Conservation (phyloP, 1,140 invertebrate genomes). For the Alviniconcha marisindica region DNA sequence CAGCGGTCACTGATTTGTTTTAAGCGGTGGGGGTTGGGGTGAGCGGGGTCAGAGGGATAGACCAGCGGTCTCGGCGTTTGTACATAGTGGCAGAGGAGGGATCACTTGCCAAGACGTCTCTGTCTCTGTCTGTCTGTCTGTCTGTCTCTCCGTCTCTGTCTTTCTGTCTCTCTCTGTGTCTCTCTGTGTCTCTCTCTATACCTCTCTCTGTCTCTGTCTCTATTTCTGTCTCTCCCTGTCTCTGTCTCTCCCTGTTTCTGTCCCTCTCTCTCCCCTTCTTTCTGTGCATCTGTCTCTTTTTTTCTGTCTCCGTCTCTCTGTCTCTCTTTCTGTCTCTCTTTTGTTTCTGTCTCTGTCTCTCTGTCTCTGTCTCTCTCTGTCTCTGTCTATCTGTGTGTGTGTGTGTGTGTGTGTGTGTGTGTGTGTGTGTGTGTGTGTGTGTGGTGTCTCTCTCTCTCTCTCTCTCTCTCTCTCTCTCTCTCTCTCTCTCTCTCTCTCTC, state of each 20-base stretch:
- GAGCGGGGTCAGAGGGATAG: too few species aligned
- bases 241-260: conserved; percentile 7
- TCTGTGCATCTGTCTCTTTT: conserved; percentile 34
- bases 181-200: conserved; percentile 18
- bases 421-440: not conserved
- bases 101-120: too few species aligned
- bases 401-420: not conserved
- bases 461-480: not conserved
- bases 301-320: conserved; percentile 4
- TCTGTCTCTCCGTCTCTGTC: conserved; percentile 32
- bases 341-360: not conserved
- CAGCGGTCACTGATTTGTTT: too few species aligned
- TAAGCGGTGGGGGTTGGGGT: too few species aligned
- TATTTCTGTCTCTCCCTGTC: conserved; percentile 25
- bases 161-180: conserved; percentile 15
- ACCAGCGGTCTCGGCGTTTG: too few species aligned
- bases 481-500: not conserved
- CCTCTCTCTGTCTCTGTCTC: conserved; percentile 29
- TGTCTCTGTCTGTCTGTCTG: conserved; percentile 16
- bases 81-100: too few species aligned
- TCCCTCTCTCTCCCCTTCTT: conserved; percentile 20
- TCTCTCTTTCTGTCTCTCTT: not conserved
- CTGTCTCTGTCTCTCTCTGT: not conserved
- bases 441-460: conserved; percentile 12
- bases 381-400: conserved; percentile 20